Base-by-base conservation (phyloP, 2,797 vertebrate genomes). In the Gorsachius magnificus region DNA sequence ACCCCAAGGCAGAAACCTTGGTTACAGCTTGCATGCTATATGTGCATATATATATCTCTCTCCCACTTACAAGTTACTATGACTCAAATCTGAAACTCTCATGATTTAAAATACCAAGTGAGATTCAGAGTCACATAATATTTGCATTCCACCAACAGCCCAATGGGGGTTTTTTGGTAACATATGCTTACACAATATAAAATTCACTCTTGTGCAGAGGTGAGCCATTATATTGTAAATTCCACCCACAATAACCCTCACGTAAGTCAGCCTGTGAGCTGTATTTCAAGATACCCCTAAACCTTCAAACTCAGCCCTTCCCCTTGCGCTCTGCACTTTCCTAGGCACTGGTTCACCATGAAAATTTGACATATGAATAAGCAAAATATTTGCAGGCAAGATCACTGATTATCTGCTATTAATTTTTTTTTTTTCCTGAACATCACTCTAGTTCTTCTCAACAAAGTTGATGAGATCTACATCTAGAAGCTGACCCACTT, bases 41-140 rank as follows among this genome's bases (percentile, higher is more conserved):
- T n/a, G 58, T 76, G 61, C 36, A 24, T 19, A 45, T 5, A 33
- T 36, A 7, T 68, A 7, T 50, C 7, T 26, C 25, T 50, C 16
- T 25, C 43, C 56, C 89, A 75, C 50, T 90, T 76, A 41, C 38
- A 48, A 71, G 71, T 84, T 83, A 71, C 5, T 48, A n/a, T 92
- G 92, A 95, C 90, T 97, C 95, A 96, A 70, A 93, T 58, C 92
- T 83, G 92, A 95, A 96, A 93, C 71, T 92, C 50, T 70, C 36
- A 33, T 51, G 46, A 68, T 85, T 96, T 90, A 89, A 95, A 95
- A 96, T 65, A 95, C 53, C 36, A 87, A 92, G 66, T 43, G 63
- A 95, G 71, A 92, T 68, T 93, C 90, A 72, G 83, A 90, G 71
- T 75, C 93, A 91, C 58, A 29, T 35, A 84, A 57, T 66, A 69